Evolutionary conservation across 2,113 vertebrate genomes (phyloP).

Genomic region (Notothenia coriiceps): DNA sequence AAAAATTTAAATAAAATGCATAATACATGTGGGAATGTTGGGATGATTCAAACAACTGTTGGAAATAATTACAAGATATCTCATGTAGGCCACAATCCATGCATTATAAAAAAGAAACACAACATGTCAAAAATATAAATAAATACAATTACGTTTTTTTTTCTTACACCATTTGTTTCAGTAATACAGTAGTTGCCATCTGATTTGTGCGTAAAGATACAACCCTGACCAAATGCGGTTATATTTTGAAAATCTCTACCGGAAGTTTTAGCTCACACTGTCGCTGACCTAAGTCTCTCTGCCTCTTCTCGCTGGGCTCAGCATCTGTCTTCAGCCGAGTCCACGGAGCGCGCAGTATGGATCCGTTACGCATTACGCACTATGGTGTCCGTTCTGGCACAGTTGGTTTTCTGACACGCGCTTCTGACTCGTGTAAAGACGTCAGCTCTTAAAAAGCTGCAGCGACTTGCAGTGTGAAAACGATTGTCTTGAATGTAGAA

Average conservation of each 20-base stretch:
- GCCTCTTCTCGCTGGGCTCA: slow-evolving; percentile 35
- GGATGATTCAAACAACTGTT: not conserved
- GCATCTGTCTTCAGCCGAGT: slow-evolving; percentile 64
- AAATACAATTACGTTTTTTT: too few species aligned
- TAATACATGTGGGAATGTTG: not conserved
- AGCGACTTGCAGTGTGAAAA: not conserved
- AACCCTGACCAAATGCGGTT: accelerated
- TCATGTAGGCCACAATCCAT: not conserved
- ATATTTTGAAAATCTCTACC: slow-evolving; percentile 57
- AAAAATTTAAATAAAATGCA: not conserved
- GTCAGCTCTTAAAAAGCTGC: slow-evolving; percentile 18
- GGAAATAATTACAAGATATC: not conserved
- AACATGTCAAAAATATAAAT: not conserved
- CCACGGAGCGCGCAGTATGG: slow-evolving; percentile 74
- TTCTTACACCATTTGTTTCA: too few species aligned
- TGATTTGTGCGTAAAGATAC: not conserved
- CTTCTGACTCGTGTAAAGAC: slow-evolving; percentile 24
- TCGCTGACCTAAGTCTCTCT: slow-evolving; percentile 1
- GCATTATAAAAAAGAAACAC: not conserved
- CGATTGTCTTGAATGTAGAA: slow-evolving; percentile 11
- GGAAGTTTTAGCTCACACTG: not conserved
- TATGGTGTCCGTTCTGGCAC: slow-evolving; percentile 47
- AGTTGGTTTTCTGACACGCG: slow-evolving; percentile 44
- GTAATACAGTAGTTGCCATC: not conserved
- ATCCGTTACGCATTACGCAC: slow-evolving; percentile 73